Conservation (phyloP, 2,888 invertebrate species). For the Neelides folsomi region DNA sequence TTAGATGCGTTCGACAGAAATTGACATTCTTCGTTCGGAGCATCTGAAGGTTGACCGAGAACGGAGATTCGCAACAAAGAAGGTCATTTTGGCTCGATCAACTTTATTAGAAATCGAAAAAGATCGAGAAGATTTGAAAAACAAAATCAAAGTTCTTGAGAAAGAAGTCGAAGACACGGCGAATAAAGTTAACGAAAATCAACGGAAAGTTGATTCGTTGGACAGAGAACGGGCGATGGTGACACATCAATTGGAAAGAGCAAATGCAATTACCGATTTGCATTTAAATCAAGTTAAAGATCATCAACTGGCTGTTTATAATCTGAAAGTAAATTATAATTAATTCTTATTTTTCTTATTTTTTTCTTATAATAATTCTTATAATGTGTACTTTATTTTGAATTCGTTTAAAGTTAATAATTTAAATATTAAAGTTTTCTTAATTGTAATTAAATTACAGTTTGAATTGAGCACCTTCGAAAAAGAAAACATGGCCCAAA, state of each 20-base stretch:
- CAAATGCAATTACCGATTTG: constrained; percentile 15
- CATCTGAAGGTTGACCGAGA: constrained; percentile 6
- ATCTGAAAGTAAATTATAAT: constrained; percentile 15
- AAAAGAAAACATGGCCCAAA: constrained; percentile 20
- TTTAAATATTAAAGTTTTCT: neutral
- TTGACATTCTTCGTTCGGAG: neutral
- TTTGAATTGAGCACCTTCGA: constrained; percentile 18
- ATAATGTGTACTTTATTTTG: neutral
- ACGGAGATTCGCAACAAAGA: constrained; percentile 12
- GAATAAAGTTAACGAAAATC: constrained; percentile 20
- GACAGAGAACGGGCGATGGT: constrained; percentile 24
- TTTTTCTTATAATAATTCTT: neutral
- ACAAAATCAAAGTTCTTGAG: constrained; percentile 21
- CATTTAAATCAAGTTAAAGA: constrained; percentile 23
- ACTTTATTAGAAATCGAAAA: constrained; percentile 14
- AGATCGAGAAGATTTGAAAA: constrained; percentile 23
- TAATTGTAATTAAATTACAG: constrained; percentile 1
- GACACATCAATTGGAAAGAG: constrained; percentile 23
- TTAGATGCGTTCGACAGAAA: neutral
- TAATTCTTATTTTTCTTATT: neutral
- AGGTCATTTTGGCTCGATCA: constrained; percentile 14
- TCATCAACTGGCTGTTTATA: constrained; percentile 22
- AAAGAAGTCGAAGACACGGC: constrained; percentile 26
- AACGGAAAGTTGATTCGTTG: constrained; percentile 23
- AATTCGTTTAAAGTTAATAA: neutral